Evolutionary conservation across 1,140 invertebrate genomes (phyloP).

Genomic region (Pseudomyrmex flavicornis): DNA sequence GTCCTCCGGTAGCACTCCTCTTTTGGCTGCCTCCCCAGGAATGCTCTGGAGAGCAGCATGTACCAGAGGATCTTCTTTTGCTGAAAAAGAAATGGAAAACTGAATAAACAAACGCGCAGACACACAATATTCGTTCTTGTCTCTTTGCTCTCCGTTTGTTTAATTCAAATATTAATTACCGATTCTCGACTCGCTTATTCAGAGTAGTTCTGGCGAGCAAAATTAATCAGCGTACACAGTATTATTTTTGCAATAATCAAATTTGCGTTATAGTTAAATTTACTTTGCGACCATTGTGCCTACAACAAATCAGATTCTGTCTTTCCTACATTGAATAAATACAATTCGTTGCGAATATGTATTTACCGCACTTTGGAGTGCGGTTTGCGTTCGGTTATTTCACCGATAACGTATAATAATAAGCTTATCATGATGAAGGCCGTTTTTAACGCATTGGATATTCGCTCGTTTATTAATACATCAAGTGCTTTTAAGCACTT

Average conservation of each 20-base stretch:
- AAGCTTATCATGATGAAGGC: not conserved
- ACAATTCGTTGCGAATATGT: no score
- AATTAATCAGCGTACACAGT: conserved; percentile 35
- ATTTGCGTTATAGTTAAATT: conserved; percentile 32
- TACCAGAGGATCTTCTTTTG: conserved; percentile 89
- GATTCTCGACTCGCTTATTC: not conserved
- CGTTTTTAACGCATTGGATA: conserved; percentile 6
- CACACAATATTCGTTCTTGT: no score
- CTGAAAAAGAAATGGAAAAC: conserved; percentile 78
- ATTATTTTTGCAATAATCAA: conserved; percentile 20
- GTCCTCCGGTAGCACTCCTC: conserved; percentile 95
- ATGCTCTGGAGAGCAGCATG: conserved; percentile 90
- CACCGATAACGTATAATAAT: not conserved
- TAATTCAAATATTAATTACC: conserved; percentile 18
- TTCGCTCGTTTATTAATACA: not conserved
- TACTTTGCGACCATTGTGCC: conserved; percentile 6
- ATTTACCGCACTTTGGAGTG: conserved; percentile 6
- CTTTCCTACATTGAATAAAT: conserved; percentile 13
- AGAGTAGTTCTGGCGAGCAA: not conserved
- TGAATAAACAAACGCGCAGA: not conserved
- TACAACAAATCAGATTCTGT: not conserved
- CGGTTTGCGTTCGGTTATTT: conserved; percentile 21
- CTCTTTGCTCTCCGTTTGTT: not conserved
- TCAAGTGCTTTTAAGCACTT: not conserved
- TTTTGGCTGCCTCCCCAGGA: conserved; percentile 90